A percentile compares a stretch with the other conserved stretches of the same genome.
Evolutionary conservation across 2,888 invertebrate genomes (phyloP).

Genomic region (Standfussiana lucernea): DNA sequence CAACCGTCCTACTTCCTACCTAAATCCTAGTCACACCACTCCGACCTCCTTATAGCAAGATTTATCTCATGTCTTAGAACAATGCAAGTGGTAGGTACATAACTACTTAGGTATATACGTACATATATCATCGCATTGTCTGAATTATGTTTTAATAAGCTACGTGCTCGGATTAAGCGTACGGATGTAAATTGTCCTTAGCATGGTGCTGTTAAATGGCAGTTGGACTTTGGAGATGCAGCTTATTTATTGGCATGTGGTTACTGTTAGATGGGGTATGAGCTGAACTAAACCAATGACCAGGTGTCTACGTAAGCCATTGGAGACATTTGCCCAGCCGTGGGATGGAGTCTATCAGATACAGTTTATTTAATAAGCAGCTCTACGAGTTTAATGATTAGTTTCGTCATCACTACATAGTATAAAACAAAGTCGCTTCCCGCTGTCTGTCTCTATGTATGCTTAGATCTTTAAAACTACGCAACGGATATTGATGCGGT

Average conservation of each 20-base stretch:
- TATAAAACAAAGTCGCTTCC: too few relatives aligned
- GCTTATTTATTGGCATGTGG: neutral
- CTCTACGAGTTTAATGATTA: too few relatives aligned
- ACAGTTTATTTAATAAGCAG: too few relatives aligned
- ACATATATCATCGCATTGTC: slow-evolving; percentile 58
- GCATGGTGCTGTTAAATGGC: slow-evolving; percentile 30
- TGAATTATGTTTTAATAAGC: slow-evolving; percentile 67
- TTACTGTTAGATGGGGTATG: too few relatives aligned
- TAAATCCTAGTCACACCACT: slow-evolving; percentile 33
- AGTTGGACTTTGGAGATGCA: neutral
- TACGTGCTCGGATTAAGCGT: slow-evolving; percentile 46
- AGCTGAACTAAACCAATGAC: too few relatives aligned
- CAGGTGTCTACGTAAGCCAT: too few relatives aligned
- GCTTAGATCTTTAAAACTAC: too few relatives aligned
- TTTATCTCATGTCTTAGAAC: slow-evolving; percentile 74
- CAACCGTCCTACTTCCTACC: slow-evolving; percentile 6
- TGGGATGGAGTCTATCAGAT: too few relatives aligned
- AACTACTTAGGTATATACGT: slow-evolving; percentile 1
- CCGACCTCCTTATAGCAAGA: slow-evolving; percentile 65
- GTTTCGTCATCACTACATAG: too few relatives aligned
- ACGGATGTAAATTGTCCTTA: slow-evolving; percentile 49
- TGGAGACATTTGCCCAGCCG: too few relatives aligned
- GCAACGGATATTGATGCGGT: too few relatives aligned
- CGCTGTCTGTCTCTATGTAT: too few relatives aligned
- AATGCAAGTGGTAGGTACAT: slow-evolving; percentile 66